Conservation (phyloP, 2,888 invertebrate genomes). For the Chaitophorus viminalis region DNA sequence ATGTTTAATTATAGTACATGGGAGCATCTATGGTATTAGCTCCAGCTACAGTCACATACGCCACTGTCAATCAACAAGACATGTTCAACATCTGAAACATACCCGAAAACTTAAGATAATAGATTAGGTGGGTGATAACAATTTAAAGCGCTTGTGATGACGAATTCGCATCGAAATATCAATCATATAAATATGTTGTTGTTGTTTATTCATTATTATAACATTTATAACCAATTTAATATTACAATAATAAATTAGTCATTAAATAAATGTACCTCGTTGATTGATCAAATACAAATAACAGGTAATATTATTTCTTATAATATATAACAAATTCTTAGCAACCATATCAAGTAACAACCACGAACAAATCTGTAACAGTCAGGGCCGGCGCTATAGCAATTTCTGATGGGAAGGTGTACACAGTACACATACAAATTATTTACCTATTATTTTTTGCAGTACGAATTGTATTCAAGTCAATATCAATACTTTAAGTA, state of each 20-base stretch:
- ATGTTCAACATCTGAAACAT: slow-evolving; percentile 74
- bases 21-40: slow-evolving; percentile 66
- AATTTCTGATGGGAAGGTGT: no score
- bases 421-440: no score
- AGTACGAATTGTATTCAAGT: no score
- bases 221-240: not conserved
- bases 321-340: not conserved
- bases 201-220: not conserved
- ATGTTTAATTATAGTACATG: slow-evolving; percentile 65
- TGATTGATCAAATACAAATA: not conserved
- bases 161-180: slow-evolving; percentile 17
- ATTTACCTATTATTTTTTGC: no score
- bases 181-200: slow-evolving; percentile 10
- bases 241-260: not conserved
- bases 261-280: not conserved
- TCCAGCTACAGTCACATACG: slow-evolving; percentile 70
- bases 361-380: not conserved
- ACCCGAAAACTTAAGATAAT: not conserved
- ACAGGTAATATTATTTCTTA: not conserved
- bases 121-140: not conserved
- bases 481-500: no score
- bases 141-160: not conserved
- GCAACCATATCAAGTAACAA: not conserved
- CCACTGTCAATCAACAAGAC: slow-evolving; percentile 75
- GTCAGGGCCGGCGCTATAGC: no score